These are phyloP conservation scores for Belgica antarctica DNA, from an alignment of 2,888 invertebrate species.

Conservation along the genomic window DNA sequence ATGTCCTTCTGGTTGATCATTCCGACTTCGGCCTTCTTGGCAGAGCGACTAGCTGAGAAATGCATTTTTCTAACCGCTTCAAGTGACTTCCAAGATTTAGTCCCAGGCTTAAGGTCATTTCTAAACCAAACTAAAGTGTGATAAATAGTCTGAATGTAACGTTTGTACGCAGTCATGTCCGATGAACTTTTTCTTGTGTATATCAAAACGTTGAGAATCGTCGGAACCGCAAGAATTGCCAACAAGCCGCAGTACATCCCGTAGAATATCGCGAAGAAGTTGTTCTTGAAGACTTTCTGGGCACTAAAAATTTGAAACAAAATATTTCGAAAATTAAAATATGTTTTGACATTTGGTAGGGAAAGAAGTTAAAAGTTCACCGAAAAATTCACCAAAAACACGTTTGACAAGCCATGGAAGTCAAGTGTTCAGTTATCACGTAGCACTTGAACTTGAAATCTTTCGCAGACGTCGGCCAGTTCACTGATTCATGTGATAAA, in stretches of 20 bases:
- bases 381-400: background rate
- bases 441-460: background rate
- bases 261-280: slow-evolving; percentile 67
- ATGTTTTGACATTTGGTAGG: background rate
- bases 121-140: slow-evolving; percentile 80
- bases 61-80: slow-evolving; percentile 67
- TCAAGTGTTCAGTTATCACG: no score
- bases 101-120: slow-evolving; percentile 63
- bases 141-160: slow-evolving; percentile 76
- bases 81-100: slow-evolving; percentile 68
- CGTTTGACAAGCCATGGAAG: background rate
- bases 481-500: no score
- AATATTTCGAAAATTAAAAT: background rate
- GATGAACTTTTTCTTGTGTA: slow-evolving; percentile 70
- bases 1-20: slow-evolving; percentile 47
- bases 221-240: slow-evolving; percentile 70
- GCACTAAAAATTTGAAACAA: slow-evolving; percentile 59
- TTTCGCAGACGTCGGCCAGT: no score
- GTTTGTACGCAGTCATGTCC: slow-evolving; percentile 64
- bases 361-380: no score
- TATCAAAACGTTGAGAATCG: slow-evolving; percentile 68
- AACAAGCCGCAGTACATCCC: slow-evolving; percentile 75
- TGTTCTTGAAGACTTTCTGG: slow-evolving; percentile 67
- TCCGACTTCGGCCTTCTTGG: slow-evolving; percentile 55
- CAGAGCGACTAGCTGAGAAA: slow-evolving; percentile 60